A percentile compares a stretch with the other conserved stretches of the same genome.
phyloP scores from a whole-genome alignment of 2,888 invertebrate genomes.

The Mayetiola destructor region DNA sequence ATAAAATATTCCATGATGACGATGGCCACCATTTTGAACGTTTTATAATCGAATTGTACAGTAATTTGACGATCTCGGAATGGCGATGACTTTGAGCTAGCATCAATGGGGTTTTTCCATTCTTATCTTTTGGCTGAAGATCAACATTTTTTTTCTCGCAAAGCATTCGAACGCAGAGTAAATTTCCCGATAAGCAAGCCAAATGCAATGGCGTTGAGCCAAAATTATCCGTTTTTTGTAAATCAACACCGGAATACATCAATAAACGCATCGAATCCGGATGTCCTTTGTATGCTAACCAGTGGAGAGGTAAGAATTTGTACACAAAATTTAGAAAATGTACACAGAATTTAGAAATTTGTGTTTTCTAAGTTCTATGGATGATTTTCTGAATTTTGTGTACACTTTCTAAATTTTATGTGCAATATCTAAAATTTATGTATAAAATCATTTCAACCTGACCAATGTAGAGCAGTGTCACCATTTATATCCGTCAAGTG shows the following conservation, averaged over 20 bases:
- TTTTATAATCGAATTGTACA: conserved; percentile 69
- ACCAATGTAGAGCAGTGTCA: conserved; percentile 86
- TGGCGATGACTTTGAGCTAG: conserved; percentile 79
- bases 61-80: conserved; percentile 63
- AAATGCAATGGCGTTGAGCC: conserved; percentile 84
- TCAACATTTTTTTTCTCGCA: conserved; percentile 86
- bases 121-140: conserved; percentile 74
- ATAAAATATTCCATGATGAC: conserved; percentile 73
- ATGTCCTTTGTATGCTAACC: conserved; percentile 80
- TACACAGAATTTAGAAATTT: no score
- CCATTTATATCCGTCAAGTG: conserved; percentile 83
- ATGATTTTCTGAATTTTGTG: no score
- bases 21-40: conserved; percentile 77
- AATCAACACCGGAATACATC: conserved; percentile 80
- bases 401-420: no score
- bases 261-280: conserved; percentile 73
- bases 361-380: no score
- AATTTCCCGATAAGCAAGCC: conserved; percentile 76
- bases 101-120: conserved; percentile 83
- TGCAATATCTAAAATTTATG: no score
- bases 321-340: no score
- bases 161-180: conserved; percentile 70
- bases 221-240: conserved; percentile 81
- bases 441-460: background rate
- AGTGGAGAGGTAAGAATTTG: no score